Conservation (phyloP, 2,888 invertebrate species). For the Parnassius orleans region DNA sequence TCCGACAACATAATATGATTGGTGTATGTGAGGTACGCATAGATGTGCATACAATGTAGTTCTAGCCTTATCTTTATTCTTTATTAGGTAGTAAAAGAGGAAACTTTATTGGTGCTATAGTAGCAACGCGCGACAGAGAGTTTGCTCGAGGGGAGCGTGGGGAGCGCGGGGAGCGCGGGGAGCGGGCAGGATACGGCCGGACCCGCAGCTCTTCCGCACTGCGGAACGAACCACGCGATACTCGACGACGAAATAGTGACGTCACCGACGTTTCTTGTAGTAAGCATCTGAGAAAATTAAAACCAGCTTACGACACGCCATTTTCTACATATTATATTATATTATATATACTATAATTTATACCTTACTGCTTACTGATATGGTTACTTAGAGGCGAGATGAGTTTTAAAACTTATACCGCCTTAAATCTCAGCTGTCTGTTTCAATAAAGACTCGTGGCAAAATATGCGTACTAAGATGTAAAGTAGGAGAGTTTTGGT, state of each 20-base stretch:
- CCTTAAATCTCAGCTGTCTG: too few relatives aligned
- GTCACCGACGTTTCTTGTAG: slow-evolving; percentile 64
- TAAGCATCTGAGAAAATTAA: slow-evolving; percentile 52
- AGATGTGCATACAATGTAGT: too few relatives aligned
- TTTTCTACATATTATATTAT: too few relatives aligned
- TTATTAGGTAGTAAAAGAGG: slow-evolving; percentile 37
- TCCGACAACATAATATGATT: too few relatives aligned
- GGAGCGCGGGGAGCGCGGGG: slow-evolving; percentile 39
- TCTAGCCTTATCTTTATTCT: slow-evolving; percentile 22
- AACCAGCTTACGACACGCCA: not conserved
- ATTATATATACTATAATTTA: too few relatives aligned
- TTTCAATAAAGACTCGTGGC: too few relatives aligned
- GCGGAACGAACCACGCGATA: slow-evolving; percentile 56
- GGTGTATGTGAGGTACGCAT: too few relatives aligned
- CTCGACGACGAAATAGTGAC: slow-evolving; percentile 59
- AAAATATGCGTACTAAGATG: too few relatives aligned
- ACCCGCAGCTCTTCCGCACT: slow-evolving; percentile 66
- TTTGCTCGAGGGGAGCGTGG: slow-evolving; percentile 45
- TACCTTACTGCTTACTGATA: too few relatives aligned
- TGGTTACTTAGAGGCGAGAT: too few relatives aligned
- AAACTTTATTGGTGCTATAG: slow-evolving; percentile 56
- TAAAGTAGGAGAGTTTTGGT: too few relatives aligned
- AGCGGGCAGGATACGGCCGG: slow-evolving; percentile 53
- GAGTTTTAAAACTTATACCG: too few relatives aligned
- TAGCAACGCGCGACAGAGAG: slow-evolving; percentile 54